A percentile compares a stretch with the other conserved stretches of the same genome.
Evolutionary conservation across 2,888 invertebrate genomes (phyloP).

Genomic region (Trichopoda pennipes): DNA sequence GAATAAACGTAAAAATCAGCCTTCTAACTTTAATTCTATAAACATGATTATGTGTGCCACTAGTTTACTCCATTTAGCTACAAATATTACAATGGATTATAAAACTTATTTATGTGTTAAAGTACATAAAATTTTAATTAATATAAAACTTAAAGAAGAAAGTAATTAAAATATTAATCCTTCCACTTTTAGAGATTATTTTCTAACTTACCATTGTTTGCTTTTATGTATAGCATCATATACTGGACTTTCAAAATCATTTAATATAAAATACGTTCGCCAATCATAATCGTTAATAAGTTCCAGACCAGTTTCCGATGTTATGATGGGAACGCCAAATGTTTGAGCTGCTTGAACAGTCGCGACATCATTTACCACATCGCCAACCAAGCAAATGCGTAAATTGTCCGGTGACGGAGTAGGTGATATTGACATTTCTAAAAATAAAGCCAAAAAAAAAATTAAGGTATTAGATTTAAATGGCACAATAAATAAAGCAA

Average conservation of each 20-base stretch:
- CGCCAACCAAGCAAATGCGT: slow-evolving; percentile 85
- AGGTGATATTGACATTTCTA: slow-evolving; percentile 78
- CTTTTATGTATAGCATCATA: slow-evolving; percentile 85
- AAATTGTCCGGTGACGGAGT: slow-evolving; percentile 81
- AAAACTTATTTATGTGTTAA: too few species aligned
- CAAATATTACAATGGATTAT: too few species aligned
- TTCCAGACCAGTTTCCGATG: slow-evolving; percentile 84
- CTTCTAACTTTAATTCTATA: too few species aligned
- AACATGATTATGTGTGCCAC: too few species aligned
- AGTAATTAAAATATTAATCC: neutral
- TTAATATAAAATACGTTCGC: slow-evolving; percentile 87
- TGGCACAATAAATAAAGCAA: neutral
- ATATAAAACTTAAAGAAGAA: neutral
- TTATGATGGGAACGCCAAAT: slow-evolving; percentile 85
- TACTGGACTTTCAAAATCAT: slow-evolving; percentile 86
- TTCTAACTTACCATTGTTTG: slow-evolving; percentile 83
- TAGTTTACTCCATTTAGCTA: too few species aligned
- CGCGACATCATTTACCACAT: slow-evolving; percentile 82
- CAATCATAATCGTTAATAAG: slow-evolving; percentile 83
- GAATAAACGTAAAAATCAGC: too few species aligned
- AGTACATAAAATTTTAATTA: neutral
- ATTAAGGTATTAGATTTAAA: too few species aligned
- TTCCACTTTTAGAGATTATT: neutral
- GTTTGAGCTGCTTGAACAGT: slow-evolving; percentile 83
- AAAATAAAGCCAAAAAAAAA: slow-evolving; percentile 23